Base-by-base conservation (phyloP, 2,113 vertebrate genomes). In the Chaetodon trifascialis region DNA sequence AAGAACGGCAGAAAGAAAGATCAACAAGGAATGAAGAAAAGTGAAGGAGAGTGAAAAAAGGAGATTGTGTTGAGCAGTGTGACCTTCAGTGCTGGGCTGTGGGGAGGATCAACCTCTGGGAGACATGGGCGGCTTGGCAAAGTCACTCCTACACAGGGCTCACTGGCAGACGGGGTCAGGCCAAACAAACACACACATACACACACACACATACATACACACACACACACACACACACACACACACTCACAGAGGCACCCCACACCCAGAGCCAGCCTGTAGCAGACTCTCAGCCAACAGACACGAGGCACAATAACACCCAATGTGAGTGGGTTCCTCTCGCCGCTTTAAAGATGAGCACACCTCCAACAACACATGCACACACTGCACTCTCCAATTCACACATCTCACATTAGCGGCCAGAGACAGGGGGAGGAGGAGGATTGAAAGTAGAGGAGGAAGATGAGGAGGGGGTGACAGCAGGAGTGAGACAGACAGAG, bases 71-170 rank as follows among this genome's bases (percentile, higher is more conserved):
- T 88, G 55, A 77, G 52, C 44, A 46, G 73, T 46, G 70, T 93
- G 92, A 94, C 91, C 92, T 95, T 93, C 86, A 85, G 67, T 56
- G 84, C 67, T 30, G 46, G 86, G 63, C 87, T 86, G 76, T 76
- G 86, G 82, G 90, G 65, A 85, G 70, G 77, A 82, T 80, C 75
- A 90, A 88, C 92, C 84, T 92, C 82, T 73, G 76, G 79, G 82
- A 92, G 81, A 92, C 79, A 88, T 38, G 76, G 75, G 73, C 56
- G 54, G 75, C 87, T 86, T 83, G 86, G 88, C 86, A 93, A 93
- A 91, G 91, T 93, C 86, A 90, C 85, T 90, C 83, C 79, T 71
- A 60, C 85, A 87, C 80, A 60, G 78, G 65, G 73, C 73, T 76
- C 68, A 76, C 56, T 73, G 59, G 73, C 83, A 88, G 81, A 86